These are phyloP conservation scores for Chloropsis cyanopogon DNA, from an alignment of 2,113 vertebrate species.

Conservation along the genomic window DNA sequence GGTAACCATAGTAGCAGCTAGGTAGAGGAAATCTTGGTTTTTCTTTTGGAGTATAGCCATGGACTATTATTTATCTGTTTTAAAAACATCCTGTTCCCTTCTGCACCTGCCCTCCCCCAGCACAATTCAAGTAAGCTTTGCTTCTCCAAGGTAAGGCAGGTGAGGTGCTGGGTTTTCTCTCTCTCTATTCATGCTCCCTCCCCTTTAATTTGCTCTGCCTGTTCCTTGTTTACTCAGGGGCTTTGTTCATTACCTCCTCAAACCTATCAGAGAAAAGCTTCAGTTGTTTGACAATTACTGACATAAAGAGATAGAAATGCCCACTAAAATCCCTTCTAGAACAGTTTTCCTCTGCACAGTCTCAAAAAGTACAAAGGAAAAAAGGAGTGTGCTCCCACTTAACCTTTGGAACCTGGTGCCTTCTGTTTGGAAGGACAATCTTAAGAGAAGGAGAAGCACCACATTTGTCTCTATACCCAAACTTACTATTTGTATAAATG, in stretches of 20 bases:
- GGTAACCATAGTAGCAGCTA: constrained; percentile 12
- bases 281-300: not conserved
- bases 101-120: not conserved
- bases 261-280: not conserved
- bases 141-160: not conserved
- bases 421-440: not conserved
- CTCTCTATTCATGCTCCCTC: rapidly evolving
- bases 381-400: not conserved
- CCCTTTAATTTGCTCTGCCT: not conserved
- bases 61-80: not conserved
- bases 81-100: not conserved
- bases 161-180: not conserved
- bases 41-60: not conserved
- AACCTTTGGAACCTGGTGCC: not conserved
- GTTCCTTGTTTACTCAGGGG: not conserved
- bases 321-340: not conserved
- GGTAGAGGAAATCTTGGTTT: constrained; percentile 1
- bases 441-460: not conserved
- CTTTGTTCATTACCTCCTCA: not conserved
- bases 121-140: not conserved
- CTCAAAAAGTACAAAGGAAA: not conserved
- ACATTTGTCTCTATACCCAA: not conserved
- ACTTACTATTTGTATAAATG: not conserved
- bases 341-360: not conserved
- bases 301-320: not conserved